Base-by-base conservation (phyloP, 1,140 invertebrate genomes). In the Phortica variegata region DNA sequence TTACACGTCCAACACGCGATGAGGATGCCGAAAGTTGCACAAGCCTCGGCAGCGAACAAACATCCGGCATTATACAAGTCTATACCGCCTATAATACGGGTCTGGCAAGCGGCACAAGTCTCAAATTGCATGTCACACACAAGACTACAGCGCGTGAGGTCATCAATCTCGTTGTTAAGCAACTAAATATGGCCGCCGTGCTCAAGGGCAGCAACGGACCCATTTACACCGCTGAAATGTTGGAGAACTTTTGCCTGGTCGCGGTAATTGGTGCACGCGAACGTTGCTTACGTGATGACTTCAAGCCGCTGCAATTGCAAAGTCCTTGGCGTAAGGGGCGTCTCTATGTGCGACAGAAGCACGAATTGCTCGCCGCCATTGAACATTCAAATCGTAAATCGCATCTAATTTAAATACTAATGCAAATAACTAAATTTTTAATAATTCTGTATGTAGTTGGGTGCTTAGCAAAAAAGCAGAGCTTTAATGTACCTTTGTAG, bases 11-110 rank as follows among this genome's bases (percentile, higher is more conserved):
- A 62, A 58, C 2, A 68, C 48, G 70, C 40, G 62, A 71, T 9
- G 70, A 73, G 40, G 70, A 73, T n/a, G 50, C 63, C 4, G 53
- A 59, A 47, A 72, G 70, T 51, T 70, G 65, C 17, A 65, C 70
- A 34, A 73, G 63, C 38, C 52, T 69, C 2, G 58, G 56, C 26
- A 42, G 61, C 0, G 70, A 73, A 5, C 66, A 58, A 42, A 50
- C 38, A 19, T 56, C 60, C 0, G 85, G 85, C 19, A 87, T 87
- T 49, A 77, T 87, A 16, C 85, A 91, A 87, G 93, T 98, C 17
- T 97, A 90, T 72, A 93, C 93, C 1, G 93, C 94, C 3, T 98
- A 97, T 73, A 91, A 96, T 56, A 97, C 92, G 0, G 94, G 95
- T 17, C 75, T 97, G 48, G 91, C 91, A 3, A 86, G 84, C 33